Percentiles rank a stretch among this genome's conserved stretches.
Conservation (phyloP, 1,140 invertebrate species). For the Drosophila pachea region DNA sequence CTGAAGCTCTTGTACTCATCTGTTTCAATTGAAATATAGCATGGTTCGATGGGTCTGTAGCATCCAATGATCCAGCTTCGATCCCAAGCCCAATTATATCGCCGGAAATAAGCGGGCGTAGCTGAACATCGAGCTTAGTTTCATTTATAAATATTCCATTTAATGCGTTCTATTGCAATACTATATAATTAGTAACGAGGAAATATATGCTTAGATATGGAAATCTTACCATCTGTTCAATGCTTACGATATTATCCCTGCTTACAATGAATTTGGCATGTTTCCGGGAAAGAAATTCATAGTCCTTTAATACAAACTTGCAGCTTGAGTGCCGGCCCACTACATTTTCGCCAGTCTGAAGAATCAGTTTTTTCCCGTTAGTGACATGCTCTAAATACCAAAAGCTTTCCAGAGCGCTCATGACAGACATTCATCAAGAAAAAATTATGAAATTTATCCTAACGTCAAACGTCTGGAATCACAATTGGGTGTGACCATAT, state of each 20-base stretch:
- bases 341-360: constrained; percentile 34
- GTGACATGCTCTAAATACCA: constrained; percentile 55
- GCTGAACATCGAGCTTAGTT: neutral
- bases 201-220: neutral
- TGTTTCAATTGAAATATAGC: constrained; percentile 44
- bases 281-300: constrained; percentile 47
- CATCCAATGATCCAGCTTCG: neutral
- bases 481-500: constrained; percentile 21
- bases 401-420: constrained; percentile 4
- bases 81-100: constrained; percentile 49
- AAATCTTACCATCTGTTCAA: constrained; percentile 39
- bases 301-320: constrained; percentile 27
- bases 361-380: constrained; percentile 20
- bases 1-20: neutral
- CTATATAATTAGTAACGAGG: neutral
- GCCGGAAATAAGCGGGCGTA: neutral
- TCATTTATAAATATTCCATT: constrained; percentile 54
- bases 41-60: constrained; percentile 1
- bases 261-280: constrained; percentile 45
- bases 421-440: neutral
- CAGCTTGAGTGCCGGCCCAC: constrained; percentile 56
- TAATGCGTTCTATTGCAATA: constrained; percentile 30
- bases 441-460: neutral
- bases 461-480: neutral
- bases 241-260: constrained; percentile 15